Percentiles rank a stretch among this genome's conserved stretches.
Evolutionary conservation across 1,140 invertebrate genomes (phyloP).

Genomic region (Chelonus insularis): DNA sequence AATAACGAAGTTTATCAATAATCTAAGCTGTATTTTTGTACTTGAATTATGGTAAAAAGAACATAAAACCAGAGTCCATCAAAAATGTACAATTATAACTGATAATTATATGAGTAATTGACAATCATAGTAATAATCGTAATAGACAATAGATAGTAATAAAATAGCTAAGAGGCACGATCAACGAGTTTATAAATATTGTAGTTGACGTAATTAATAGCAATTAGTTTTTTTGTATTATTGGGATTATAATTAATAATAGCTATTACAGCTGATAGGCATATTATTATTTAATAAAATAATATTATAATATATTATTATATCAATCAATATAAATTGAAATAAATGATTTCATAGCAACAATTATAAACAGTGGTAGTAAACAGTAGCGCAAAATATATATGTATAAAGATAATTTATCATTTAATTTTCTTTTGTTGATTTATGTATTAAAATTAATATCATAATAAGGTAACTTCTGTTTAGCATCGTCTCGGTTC

Average conservation of each 20-base stretch:
- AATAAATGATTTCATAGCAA: slow-evolving; percentile 3
- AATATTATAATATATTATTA: background rate
- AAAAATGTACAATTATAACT: too few species aligned
- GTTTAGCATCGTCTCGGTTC: slow-evolving; percentile 42
- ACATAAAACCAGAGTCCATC: too few species aligned
- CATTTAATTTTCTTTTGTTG: slow-evolving; percentile 43
- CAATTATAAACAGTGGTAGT: too few species aligned
- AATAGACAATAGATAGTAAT: slow-evolving; percentile 13
- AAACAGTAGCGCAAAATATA: slow-evolving; percentile 38
- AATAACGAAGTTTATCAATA: too few species aligned
- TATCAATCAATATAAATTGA: slow-evolving; percentile 5
- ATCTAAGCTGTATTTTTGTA: too few species aligned
- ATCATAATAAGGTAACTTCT: slow-evolving; percentile 57
- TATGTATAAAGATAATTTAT: slow-evolving; percentile 52
- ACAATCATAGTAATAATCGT: too few species aligned
- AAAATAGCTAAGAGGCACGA: slow-evolving; percentile 11
- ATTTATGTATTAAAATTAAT: slow-evolving; percentile 56
- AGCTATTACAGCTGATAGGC: background rate
- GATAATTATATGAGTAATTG: too few species aligned
- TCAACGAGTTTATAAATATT: slow-evolving; percentile 12
- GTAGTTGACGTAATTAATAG: too few species aligned
- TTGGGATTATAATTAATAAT: slow-evolving; percentile 13
- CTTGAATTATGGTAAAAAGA: too few species aligned
- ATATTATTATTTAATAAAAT: background rate
- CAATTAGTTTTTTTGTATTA: slow-evolving; percentile 12